phyloP scores from a whole-genome alignment of 2,888 invertebrate genomes.

The Metacarcinus magister region DNA sequence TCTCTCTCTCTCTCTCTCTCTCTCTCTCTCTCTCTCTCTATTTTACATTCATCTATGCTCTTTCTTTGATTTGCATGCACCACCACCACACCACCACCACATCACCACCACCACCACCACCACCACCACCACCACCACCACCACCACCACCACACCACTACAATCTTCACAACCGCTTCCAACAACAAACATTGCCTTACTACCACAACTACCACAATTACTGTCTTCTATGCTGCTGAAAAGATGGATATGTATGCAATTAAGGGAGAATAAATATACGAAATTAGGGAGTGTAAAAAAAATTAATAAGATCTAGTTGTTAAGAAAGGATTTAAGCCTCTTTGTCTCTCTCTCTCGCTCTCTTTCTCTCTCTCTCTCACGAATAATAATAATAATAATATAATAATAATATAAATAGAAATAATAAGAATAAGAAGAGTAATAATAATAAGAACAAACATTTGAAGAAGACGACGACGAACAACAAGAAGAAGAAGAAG shows the following conservation, averaged over 20 bases:
- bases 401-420: background rate
- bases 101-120: background rate
- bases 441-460: no score
- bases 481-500: no score
- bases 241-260: no score
- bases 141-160: background rate
- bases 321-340: no score
- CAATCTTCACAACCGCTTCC: background rate
- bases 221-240: background rate
- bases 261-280: no score
- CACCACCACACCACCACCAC: no score
- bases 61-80: background rate
- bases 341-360: no score
- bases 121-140: background rate
- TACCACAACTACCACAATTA: background rate
- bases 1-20: slow-evolving; percentile 5
- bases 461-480: no score
- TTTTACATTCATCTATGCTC: background rate
- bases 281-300: no score
- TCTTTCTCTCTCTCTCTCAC: background rate
- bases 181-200: background rate
- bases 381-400: background rate
- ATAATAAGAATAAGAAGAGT: no score
- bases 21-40: no score
- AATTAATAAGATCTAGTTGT: no score